Base-by-base conservation (phyloP, 2,888 invertebrate species). In the Andrena bicolor region DNA sequence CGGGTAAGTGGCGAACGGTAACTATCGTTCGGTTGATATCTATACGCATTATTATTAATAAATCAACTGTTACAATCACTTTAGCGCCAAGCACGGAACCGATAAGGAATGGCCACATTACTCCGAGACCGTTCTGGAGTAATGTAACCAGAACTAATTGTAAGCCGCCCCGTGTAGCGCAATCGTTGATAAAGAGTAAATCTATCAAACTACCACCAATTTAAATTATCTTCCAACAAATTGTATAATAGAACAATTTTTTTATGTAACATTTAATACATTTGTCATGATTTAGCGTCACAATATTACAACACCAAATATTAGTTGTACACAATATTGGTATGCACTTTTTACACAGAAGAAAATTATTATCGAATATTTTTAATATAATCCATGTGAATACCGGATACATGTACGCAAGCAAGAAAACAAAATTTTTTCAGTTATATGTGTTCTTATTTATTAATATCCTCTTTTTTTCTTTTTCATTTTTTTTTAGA, bases 101-200 rank as follows among this genome's bases (percentile, higher is more conserved):
- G 51, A n/a, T 75, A 4, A 91, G 83, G 70, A 78, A 90, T 71
- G 87, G 88, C 84, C 91, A 86, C 73, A 48, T 86, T 20, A 86
- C 86, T 28, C 91, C 92, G 10, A 87, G 91, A 20, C 90, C 90
- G 26, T 91, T 93, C 70, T 91, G 92, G 92, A 87, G 80, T 78
- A 86, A 83, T 48, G 64, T 84, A 28, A 61, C 58, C 68, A 53
- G 88, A 73, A 49, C 63, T 6, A 23, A 23, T 23, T 23, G 23
- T 23, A 72, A 88, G 60, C 79, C 80, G n/a, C 28, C 60, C 13
- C 28, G n/a, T 48, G 23, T n/a, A 61, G 26, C 26, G 2, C 56
- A 28, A 6, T 56, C 84, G 26, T 35, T 72, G 65, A 68, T 64
- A 28, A 77, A 74, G 0, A 74, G 20, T 20, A 78, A 87, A 68